Base-by-base conservation (phyloP, 2,113 vertebrate species). In the Macquaria australasica region DNA sequence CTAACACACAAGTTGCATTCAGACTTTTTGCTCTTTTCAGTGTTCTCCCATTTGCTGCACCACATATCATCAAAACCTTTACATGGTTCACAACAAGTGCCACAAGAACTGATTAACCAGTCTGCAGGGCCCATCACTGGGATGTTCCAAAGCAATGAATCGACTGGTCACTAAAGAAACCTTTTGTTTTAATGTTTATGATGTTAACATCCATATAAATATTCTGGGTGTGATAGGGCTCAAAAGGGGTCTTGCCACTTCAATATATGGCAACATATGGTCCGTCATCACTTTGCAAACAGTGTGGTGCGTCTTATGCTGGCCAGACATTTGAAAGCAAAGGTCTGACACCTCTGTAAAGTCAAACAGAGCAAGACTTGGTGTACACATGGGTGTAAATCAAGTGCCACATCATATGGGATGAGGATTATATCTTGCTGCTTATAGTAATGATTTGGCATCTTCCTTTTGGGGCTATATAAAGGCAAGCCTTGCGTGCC, bases 11-110 rank as follows among this genome's bases (percentile, higher is more conserved):
- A 48, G 16, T 59, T 20, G 43, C 82, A 77, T 79, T 79, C 75
- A 85, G 28, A 31, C 48, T 34, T 51, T 63, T 45, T 50, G 73
- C 70, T 34, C 59, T 78, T 76, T 84, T 56, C 31, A 43, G 14
- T 76, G 51, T 55, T 88, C 50, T 28, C n/a, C 8, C 45, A 58
- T 69, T 78, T 48, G 56, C 25, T 53, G 67, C 55, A 34, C 11
- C 66, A 70, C 53, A 68, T 72, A 45, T 16, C 67, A 25, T 74
- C 51, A 71, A 74, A 28, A 8, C 14, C 25, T 67, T 60, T 56
- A 28, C 74, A 68, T 43, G 62, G 9, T 60, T 63, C n/a, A 34
- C 34, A 3, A 87, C 70, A 76, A 81, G 71, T 14, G 8, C 16
- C 8, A 41, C 63, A 77, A n/a, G 12, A 73, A 72, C 20, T 41